Conservation (phyloP, 2,797 vertebrate genomes). For the Lates japonicus region DNA sequence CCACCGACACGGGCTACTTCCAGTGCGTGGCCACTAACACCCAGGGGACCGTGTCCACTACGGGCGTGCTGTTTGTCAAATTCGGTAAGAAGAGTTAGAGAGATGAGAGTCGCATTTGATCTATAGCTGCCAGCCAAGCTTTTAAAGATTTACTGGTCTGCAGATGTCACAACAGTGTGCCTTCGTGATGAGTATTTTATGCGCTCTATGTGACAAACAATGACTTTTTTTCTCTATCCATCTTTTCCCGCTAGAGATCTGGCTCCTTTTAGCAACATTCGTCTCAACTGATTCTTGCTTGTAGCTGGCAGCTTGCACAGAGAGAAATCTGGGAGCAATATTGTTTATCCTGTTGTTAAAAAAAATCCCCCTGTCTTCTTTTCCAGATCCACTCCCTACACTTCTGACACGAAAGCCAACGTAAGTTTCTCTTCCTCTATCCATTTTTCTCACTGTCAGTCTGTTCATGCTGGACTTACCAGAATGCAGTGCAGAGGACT, state of each 20-base stretch:
- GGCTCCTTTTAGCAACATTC: constrained; percentile 38
- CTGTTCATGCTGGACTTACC: constrained; percentile 25
- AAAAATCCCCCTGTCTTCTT: constrained; percentile 74
- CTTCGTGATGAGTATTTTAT: constrained; percentile 17
- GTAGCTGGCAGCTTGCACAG: constrained; percentile 61
- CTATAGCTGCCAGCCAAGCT: not conserved
- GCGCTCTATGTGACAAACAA: constrained; percentile 21
- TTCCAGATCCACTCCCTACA: constrained; percentile 94
- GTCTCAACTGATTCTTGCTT: constrained; percentile 43
- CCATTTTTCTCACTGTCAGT: constrained; percentile 44
- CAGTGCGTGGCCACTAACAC: constrained; percentile 94
- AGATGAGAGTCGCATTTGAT: not conserved
- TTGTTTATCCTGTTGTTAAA: constrained; percentile 78
- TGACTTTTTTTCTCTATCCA: constrained; percentile 5
- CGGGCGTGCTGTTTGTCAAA: constrained; percentile 96
- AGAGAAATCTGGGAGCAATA: constrained; percentile 75
- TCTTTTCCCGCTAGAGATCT: constrained; percentile 43
- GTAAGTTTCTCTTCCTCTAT: constrained; percentile 88
- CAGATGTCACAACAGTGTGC: not conserved
- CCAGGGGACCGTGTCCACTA: constrained; percentile 93
- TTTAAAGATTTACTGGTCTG: constrained; percentile 3
- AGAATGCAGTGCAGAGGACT: constrained; percentile 8
- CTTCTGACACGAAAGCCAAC: constrained; percentile 91
- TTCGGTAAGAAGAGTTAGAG: constrained; percentile 89
- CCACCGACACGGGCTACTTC: constrained; percentile 98